Percentiles rank a stretch among this genome's conserved stretches.
Conservation (phyloP, 2,113 vertebrate genomes). For the Glaucomys volans region DNA sequence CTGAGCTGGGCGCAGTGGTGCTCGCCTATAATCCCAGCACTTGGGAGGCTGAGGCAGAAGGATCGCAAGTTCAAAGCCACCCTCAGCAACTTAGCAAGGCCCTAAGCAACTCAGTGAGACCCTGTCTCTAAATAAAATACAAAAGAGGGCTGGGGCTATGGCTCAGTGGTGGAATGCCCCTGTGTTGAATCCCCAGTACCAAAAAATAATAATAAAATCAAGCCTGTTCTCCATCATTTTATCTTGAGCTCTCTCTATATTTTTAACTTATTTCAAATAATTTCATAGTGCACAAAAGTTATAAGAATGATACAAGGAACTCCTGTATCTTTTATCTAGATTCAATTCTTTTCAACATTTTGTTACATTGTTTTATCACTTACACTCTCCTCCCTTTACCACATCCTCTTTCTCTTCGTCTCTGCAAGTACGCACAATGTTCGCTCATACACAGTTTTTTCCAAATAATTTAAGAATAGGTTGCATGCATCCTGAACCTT, state of each 20-base stretch:
- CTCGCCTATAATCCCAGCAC: no score
- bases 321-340: neutral
- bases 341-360: conserved; percentile 21
- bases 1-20: no score
- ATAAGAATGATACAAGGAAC: neutral
- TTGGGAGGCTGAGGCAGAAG: no score
- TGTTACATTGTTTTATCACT: neutral
- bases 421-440: neutral
- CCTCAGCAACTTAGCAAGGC: no score
- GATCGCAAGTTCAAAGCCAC: no score
- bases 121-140: no score
- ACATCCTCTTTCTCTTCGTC: neutral
- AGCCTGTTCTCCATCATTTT: neutral
- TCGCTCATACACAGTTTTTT: neutral
- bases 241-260: neutral
- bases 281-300: neutral
- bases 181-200: no score
- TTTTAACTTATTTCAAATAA: conserved; percentile 16
- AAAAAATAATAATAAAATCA: no score
- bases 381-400: no score
- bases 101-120: no score
- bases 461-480: neutral
- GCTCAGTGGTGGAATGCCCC: no score
- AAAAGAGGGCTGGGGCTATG: no score
- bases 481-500: neutral